Percentiles rank a stretch among this genome's conserved stretches.
These are phyloP conservation scores for Zonotrichia leucophrys DNA, from an alignment of 2,113 vertebrate genomes.

Conservation along the genomic window DNA sequence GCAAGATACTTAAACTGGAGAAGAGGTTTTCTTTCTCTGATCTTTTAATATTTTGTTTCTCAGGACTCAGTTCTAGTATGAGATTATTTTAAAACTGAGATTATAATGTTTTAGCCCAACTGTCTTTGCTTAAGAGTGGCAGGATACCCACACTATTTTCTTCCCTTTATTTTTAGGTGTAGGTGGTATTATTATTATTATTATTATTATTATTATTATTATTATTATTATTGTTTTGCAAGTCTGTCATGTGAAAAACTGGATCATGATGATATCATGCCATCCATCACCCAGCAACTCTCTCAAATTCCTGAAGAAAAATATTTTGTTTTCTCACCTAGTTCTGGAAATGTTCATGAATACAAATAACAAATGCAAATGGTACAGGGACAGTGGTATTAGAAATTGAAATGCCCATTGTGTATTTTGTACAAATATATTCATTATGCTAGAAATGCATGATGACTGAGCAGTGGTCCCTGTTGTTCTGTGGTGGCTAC, in stretches of 20 bases:
- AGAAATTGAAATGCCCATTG: constrained; percentile 9
- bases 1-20: not conserved
- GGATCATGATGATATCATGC: not conserved
- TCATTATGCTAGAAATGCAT: not conserved
- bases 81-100: not conserved
- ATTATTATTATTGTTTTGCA: not conserved
- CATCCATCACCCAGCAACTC: not conserved
- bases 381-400: not conserved
- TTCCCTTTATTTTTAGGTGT: not conserved
- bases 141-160: not conserved
- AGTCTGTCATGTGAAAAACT: constrained; percentile 39
- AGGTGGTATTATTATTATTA: too few species aligned
- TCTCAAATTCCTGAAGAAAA: constrained; percentile 46
- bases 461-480: not conserved
- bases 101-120: not conserved
- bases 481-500: not conserved
- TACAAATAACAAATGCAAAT: constrained; percentile 48
- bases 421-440: constrained; percentile 16
- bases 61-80: not conserved
- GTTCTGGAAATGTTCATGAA: constrained; percentile 32
- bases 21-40: not conserved
- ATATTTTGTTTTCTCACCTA: constrained; percentile 26
- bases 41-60: not conserved
- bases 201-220: too few species aligned
- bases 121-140: not conserved